Evolutionary conservation across 35 echinoderm and acorn worm genomes (phyloP), one percentile per base, ranked within the genome.

Genomic region (Patiria miniata): DNA sequence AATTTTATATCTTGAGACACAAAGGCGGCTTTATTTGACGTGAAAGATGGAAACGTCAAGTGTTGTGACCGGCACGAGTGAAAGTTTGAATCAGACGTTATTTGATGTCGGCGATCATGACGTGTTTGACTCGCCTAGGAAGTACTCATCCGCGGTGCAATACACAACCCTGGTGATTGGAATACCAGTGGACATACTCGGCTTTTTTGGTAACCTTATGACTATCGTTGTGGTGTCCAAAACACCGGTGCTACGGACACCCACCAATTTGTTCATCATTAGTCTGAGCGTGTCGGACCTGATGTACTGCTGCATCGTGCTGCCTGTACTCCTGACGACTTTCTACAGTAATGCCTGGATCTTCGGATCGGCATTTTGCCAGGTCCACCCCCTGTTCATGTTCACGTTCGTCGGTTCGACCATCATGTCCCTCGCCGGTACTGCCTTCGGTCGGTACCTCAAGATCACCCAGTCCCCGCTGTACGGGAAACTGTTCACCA

Each of bases 391-490:
- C 34, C 44, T 61, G 26, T 38, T 89, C 17, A 79, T 82, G 32
- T 68, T 89, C 79, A 89, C 87, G 12, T 89, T 89, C 57, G 58
- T 83, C 32, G 78, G 87, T 0, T 78, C 87, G 5, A 89, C 87
- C 4, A 79, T 89, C 17, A 55, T 57, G 50, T 89, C 78, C 57
- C 87, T 89, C 5, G 79, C 87, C 39, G 87, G 78, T 32, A 89
- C 79, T 2, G 78, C 87, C 2, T 37, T 89, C 28, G 79, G 87
- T 15, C 78, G 87, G 26, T 80, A 82, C 77, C 30, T 89, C 18
- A 89, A 83, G 40, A 89, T 89, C 39, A 79, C 56, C 40, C 78
- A 89, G 39, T 36, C 87, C 8, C n/a, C 17, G 19, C 51, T 89
- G 16, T 89, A 89, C 40, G 26, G 52, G 40, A 52, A 57, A 21